These are phyloP conservation scores for Lingula anatina DNA, from an alignment of 2,888 invertebrate species.

Conservation along the genomic window DNA sequence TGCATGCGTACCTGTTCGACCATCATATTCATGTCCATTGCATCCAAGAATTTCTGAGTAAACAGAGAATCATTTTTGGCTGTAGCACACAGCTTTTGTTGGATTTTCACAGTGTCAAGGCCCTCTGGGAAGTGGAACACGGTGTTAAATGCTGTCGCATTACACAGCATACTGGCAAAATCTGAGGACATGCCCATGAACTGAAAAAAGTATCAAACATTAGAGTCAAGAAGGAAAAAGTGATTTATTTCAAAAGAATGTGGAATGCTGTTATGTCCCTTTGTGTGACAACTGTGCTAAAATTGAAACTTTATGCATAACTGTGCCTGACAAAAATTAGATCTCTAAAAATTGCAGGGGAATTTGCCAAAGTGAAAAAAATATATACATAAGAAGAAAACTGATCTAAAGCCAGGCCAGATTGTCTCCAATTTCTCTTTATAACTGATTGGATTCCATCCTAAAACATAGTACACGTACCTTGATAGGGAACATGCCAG, in stretches of 20 bases:
- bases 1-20: slow-evolving; percentile 8
- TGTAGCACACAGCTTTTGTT: slow-evolving; percentile 21
- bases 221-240: too few species aligned
- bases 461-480: slow-evolving; percentile 14
- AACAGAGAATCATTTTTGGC: slow-evolving; percentile 9
- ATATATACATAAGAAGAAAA: too few species aligned
- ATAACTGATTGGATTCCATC: too few species aligned
- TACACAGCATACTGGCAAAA: slow-evolving; percentile 20
- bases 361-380: too few species aligned
- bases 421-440: too few species aligned
- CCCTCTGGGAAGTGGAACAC: slow-evolving; percentile 22
- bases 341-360: too few species aligned
- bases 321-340: too few species aligned
- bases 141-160: slow-evolving; percentile 13
- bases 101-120: slow-evolving; percentile 15
- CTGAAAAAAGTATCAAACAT: slow-evolving; percentile 10
- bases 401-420: too few species aligned
- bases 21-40: slow-evolving; percentile 8
- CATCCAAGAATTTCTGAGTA: slow-evolving; percentile 8
- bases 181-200: slow-evolving; percentile 16
- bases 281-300: too few species aligned
- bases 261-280: too few species aligned
- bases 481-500: slow-evolving; percentile 17
- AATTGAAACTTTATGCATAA: too few species aligned
- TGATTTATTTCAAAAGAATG: too few species aligned